These are phyloP conservation scores for Gyps fulvus DNA, from an alignment of 2,113 vertebrate species.

Conservation along the genomic window DNA sequence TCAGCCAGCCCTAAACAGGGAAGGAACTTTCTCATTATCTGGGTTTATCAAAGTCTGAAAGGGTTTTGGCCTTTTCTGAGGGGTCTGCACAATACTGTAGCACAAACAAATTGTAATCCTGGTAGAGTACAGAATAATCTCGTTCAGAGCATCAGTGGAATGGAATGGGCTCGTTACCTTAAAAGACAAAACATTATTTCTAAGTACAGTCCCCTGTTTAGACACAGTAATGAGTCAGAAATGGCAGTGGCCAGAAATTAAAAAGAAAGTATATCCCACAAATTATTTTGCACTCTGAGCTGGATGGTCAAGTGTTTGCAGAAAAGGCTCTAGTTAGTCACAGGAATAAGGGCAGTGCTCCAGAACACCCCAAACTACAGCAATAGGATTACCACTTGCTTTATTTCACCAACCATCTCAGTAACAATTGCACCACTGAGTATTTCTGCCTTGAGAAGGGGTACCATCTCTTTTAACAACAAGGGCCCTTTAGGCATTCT, in stretches of 20 bases:
- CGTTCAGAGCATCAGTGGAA: background rate
- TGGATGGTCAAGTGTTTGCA: background rate
- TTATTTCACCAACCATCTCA: background rate
- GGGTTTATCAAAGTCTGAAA: background rate
- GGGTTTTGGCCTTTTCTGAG: background rate
- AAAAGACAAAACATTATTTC: background rate
- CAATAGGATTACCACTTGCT: background rate
- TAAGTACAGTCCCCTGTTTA: background rate
- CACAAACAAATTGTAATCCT: background rate
- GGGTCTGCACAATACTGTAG: background rate
- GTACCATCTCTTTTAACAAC: background rate
- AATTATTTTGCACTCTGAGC: background rate
- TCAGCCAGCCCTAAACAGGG: background rate
- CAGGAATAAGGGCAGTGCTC: background rate
- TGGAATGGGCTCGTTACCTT: background rate
- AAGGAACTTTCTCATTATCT: background rate
- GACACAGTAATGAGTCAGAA: background rate
- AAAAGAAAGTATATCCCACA: background rate
- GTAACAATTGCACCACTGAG: background rate
- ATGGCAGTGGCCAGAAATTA: background rate
- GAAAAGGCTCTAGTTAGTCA: background rate
- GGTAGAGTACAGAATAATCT: background rate
- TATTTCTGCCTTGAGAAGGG: background rate
- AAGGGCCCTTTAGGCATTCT: background rate
- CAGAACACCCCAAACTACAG: background rate